Evolutionary conservation across 1,140 invertebrate species (phyloP).

Genomic region (Musca vetustissima): DNA sequence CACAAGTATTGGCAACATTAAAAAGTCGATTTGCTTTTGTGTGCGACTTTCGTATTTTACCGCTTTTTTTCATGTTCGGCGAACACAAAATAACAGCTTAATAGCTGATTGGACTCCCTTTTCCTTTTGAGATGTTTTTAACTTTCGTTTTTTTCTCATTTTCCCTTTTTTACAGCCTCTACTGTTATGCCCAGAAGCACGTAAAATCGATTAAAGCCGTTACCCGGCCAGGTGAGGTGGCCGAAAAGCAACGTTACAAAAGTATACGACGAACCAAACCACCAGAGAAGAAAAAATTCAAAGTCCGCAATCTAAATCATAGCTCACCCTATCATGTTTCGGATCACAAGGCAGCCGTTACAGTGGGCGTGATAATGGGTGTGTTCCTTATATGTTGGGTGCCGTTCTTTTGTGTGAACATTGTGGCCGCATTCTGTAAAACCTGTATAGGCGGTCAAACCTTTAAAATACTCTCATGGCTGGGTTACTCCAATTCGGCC

Average conservation of each 20-base stretch:
- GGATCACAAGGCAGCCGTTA: conserved; percentile 95
- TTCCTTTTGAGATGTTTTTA: background rate
- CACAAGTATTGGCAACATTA: too few relatives aligned
- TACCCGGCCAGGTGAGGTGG: conserved; percentile 65
- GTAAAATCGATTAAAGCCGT: conserved; percentile 91
- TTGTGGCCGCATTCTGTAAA: conserved; percentile 90
- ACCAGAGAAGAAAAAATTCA: conserved; percentile 56
- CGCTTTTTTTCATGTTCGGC: too few relatives aligned
- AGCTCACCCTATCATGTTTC: conserved; percentile 87
- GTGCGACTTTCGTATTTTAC: too few relatives aligned
- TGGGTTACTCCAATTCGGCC: conserved; percentile 96
- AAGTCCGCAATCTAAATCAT: conserved; percentile 66
- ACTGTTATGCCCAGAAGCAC: conserved; percentile 97
- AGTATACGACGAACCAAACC: conserved; percentile 58
- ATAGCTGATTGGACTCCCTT: background rate
- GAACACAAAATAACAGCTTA: background rate
- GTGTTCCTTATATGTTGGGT: conserved; percentile 93
- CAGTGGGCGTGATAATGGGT: conserved; percentile 95
- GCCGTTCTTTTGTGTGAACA: conserved; percentile 97
- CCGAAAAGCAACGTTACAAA: conserved; percentile 65
- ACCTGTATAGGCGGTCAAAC: conserved; percentile 78
- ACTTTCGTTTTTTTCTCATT: background rate
- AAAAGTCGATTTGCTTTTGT: too few relatives aligned
- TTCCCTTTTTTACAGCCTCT: conserved; percentile 71
- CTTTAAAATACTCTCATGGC: conserved; percentile 92